phyloP scores from a whole-genome alignment of 2,888 invertebrate species.

The Volucella inflata region DNA sequence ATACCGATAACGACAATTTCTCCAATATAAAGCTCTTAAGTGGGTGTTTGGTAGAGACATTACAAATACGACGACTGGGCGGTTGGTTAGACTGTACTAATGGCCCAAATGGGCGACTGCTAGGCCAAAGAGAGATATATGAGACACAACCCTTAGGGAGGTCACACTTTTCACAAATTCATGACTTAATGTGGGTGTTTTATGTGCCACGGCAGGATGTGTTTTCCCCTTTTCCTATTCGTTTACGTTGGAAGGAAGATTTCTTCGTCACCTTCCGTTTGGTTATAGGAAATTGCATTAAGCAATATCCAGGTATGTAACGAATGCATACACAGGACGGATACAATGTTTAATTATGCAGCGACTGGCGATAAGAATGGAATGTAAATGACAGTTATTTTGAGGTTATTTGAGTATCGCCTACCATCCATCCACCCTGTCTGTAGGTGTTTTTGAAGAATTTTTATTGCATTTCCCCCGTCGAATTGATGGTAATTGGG shows the following conservation, averaged over 20 bases:
- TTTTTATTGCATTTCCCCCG: not conserved
- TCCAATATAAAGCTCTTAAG: conserved; percentile 64
- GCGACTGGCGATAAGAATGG: conserved; percentile 45
- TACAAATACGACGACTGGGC: conserved; percentile 8
- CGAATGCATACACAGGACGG: conserved; percentile 4
- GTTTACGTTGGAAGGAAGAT: no score
- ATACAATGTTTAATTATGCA: conserved; percentile 49
- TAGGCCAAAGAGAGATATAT: conserved; percentile 9
- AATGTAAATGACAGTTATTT: conserved; percentile 45
- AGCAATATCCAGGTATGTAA: no score
- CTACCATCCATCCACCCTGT: not conserved
- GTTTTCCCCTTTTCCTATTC: not conserved
- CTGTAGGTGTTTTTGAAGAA: not conserved
- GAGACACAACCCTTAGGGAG: conserved; percentile 14
- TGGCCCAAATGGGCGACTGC: not conserved
- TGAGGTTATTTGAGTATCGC: no score
- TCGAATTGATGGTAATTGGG: not conserved
- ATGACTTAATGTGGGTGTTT: conserved; percentile 69
- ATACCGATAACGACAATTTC: conserved; percentile 61
- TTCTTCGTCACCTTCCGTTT: no score
- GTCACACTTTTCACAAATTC: conserved; percentile 55
- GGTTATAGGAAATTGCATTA: no score
- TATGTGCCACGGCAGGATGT: conserved; percentile 50
- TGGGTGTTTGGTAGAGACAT: conserved; percentile 64
- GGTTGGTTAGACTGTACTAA: not conserved